These are phyloP conservation scores for Azorinus chamasolen DNA, from an alignment of 2,888 invertebrate species.

Conservation along the genomic window DNA sequence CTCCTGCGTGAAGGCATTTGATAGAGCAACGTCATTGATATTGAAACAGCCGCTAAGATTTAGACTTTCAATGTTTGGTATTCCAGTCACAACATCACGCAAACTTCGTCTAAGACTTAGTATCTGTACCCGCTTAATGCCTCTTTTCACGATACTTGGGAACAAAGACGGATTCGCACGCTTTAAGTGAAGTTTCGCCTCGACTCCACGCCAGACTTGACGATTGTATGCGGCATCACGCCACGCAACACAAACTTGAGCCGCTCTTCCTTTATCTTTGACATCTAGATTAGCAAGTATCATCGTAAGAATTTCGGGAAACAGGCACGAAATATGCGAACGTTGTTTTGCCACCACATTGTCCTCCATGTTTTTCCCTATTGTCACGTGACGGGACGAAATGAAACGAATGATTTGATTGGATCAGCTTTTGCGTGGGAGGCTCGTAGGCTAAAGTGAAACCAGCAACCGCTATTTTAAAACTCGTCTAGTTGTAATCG, in stretches of 20 bases:
- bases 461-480: no score
- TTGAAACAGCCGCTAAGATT: conserved; percentile 98
- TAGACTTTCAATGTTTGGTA: conserved; percentile 94
- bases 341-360: conserved; percentile 53
- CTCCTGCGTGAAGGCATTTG: conserved; percentile 92
- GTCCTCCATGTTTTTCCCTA: conserved; percentile 62
- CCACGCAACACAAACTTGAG: conserved; percentile 94
- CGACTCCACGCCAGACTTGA: conserved; percentile 97
- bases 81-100: conserved; percentile 93
- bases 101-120: conserved; percentile 93
- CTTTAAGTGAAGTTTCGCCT: conserved; percentile 95
- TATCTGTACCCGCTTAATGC: conserved; percentile 95
- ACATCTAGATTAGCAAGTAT: conserved; percentile 96
- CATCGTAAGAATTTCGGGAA: conserved; percentile 96
- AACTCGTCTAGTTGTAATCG: no score
- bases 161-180: conserved; percentile 93
- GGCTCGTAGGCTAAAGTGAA: no score
- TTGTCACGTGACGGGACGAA: conserved; percentile 47
- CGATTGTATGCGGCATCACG: conserved; percentile 96
- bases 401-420: conserved; percentile 38
- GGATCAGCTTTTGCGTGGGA: conserved; percentile 8
- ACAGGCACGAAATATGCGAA: conserved; percentile 92
- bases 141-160: conserved; percentile 94
- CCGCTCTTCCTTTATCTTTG: conserved; percentile 95
- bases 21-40: conserved; percentile 94